Percentiles rank a stretch among this genome's conserved stretches.
Conservation (phyloP, 2,113 vertebrate species). For the Spea bombifrons region DNA sequence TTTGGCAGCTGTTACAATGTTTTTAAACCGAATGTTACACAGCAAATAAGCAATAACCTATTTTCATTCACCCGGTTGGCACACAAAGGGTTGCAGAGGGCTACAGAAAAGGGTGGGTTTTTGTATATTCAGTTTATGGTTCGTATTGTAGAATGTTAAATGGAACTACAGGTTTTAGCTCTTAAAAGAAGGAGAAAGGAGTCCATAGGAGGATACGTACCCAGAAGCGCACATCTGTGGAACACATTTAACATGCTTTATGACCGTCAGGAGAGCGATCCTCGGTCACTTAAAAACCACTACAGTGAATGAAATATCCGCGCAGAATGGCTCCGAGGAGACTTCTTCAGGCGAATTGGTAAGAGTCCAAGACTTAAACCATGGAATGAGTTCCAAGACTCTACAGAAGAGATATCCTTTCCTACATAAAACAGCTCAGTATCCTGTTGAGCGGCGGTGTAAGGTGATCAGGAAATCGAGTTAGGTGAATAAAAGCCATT, state of each 20-base stretch:
- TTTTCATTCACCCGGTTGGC: too few relatives aligned
- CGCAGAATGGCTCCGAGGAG: constrained; percentile 56
- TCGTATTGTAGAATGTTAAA: neutral
- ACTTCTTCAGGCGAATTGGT: constrained; percentile 44
- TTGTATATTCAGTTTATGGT: neutral
- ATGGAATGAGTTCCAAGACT: constrained; percentile 15
- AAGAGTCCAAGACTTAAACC: constrained; percentile 21
- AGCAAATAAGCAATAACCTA: too few relatives aligned
- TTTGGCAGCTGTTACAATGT: too few relatives aligned
- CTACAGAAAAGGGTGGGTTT: too few relatives aligned
- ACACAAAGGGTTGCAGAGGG: too few relatives aligned
- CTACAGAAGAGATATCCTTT: neutral
- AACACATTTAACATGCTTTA: constrained; percentile 67
- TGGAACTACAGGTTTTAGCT: neutral
- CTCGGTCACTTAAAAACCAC: constrained; percentile 58
- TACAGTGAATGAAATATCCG: constrained; percentile 58
- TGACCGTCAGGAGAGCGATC: constrained; percentile 61
- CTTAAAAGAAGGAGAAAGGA: neutral
- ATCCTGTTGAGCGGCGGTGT: constrained; percentile 6
- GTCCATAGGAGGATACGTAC: neutral
- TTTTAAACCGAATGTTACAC: too few relatives aligned
- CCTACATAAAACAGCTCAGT: constrained; percentile 19
- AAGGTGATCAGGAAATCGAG: neutral
- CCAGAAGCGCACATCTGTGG: constrained; percentile 70
- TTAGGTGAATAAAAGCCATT: neutral